Percentiles rank a stretch among this genome's conserved stretches.
These are phyloP conservation scores for Speoplatyrhinus poulsoni DNA, from an alignment of 2,113 vertebrate genomes.

Conservation along the genomic window DNA sequence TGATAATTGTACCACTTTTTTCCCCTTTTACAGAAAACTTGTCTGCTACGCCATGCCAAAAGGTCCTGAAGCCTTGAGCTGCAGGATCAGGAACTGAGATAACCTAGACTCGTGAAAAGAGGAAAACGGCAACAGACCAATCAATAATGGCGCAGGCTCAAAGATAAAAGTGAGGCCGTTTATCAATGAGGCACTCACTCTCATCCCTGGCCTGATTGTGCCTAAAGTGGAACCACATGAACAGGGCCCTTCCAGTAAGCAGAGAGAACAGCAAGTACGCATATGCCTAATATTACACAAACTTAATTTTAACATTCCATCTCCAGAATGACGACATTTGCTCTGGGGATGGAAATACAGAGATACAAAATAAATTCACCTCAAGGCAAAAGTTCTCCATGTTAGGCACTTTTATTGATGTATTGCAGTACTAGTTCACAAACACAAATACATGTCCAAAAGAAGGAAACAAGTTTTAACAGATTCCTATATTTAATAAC, in stretches of 20 bases:
- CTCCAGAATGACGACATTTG: neutral
- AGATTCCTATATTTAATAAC: conserved; percentile 32
- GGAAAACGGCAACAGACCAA: conserved; percentile 55
- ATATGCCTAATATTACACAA: neutral
- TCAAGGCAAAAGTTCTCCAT: conserved; percentile 62
- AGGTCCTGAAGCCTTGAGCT: conserved; percentile 27
- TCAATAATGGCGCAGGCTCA: conserved; percentile 48
- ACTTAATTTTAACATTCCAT: neutral
- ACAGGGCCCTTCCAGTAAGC: conserved; percentile 37
- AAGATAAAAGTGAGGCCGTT: conserved; percentile 58
- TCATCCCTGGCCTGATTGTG: conserved; percentile 74
- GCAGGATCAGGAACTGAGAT: conserved; percentile 28
- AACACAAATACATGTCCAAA: conserved; percentile 60
- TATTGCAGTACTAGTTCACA: conserved; percentile 63
- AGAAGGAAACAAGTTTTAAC: conserved; percentile 45
- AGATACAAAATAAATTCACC: conserved; percentile 14
- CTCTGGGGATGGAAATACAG: neutral
- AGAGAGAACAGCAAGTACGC: conserved; percentile 17
- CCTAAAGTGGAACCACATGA: conserved; percentile 77
- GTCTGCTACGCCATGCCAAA: neutral
- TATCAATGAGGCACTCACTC: conserved; percentile 57
- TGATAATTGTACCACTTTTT: conserved; percentile 5
- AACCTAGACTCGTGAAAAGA: conserved; percentile 37
- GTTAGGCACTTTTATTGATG: conserved; percentile 81
- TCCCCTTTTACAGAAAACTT: conserved; percentile 12